phyloP scores from a whole-genome alignment of 2,888 invertebrate genomes.

The Bugulina stolonifera region DNA sequence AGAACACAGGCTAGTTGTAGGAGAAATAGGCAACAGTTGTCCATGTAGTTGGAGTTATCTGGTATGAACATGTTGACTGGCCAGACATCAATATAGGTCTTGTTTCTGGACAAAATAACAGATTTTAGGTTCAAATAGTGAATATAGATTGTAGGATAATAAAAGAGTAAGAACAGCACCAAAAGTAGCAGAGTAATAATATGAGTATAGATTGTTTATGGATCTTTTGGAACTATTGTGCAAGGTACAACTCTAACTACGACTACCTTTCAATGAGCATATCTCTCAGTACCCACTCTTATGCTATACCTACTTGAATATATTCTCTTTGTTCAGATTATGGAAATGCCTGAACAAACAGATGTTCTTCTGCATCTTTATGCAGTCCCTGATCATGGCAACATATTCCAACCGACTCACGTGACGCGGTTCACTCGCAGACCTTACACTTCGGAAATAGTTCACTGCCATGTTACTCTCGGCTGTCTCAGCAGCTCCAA shows the following conservation, averaged over 20 bases:
- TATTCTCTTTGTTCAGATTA: conserved; percentile 70
- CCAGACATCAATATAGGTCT: conserved; percentile 91
- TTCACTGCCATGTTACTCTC: conserved; percentile 32
- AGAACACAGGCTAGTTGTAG: conserved; percentile 93
- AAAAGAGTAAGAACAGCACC: no score
- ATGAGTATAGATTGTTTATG: no score
- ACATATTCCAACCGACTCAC: conserved; percentile 66
- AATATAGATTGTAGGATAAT: no score
- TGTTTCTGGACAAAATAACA: conserved; percentile 62
- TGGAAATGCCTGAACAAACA: conserved; percentile 88
- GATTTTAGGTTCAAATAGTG: no score
- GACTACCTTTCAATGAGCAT: no score
- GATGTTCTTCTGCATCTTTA: conserved; percentile 88
- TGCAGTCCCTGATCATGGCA: conserved; percentile 74
- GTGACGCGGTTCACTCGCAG: conserved; percentile 31
- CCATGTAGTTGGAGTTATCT: conserved; percentile 71
- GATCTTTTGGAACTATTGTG: no score
- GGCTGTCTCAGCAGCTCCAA: conserved; percentile 34
- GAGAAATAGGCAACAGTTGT: conserved; percentile 87
- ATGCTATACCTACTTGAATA: conserved; percentile 61
- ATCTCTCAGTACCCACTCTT: no score
- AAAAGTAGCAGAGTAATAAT: no score
- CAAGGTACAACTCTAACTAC: no score
- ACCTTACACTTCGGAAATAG: conserved; percentile 35
- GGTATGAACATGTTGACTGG: conserved; percentile 84